phyloP scores from a whole-genome alignment of 2,888 invertebrate genomes.

The Drosophila trichaetosa region DNA sequence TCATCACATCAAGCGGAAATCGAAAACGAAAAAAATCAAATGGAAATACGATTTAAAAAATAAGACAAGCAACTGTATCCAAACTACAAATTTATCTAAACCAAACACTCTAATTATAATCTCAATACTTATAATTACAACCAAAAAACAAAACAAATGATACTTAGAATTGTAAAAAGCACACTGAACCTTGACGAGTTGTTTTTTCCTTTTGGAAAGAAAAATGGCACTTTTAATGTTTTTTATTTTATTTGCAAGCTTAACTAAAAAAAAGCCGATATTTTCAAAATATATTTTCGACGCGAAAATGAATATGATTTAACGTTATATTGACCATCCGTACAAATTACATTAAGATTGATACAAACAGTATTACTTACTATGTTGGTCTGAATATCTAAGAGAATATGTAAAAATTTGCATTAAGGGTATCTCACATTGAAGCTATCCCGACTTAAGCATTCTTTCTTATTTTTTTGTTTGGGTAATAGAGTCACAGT shows the following conservation, averaged over 20 bases:
- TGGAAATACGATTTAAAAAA: conserved; percentile 23
- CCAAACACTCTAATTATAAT: too few relatives aligned
- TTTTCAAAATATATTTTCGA: not conserved
- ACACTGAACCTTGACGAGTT: too few relatives aligned
- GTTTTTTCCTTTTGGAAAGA: too few relatives aligned
- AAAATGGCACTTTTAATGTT: too few relatives aligned
- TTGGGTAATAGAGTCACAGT: not conserved
- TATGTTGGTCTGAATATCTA: not conserved
- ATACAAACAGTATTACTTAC: not conserved
- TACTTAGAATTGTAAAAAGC: too few relatives aligned
- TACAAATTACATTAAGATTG: too few relatives aligned
- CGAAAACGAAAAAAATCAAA: conserved; percentile 27
- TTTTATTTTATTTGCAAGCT: too few relatives aligned
- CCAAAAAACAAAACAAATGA: too few relatives aligned
- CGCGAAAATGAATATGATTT: not conserved
- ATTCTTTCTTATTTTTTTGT: not conserved
- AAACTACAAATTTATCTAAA: not conserved
- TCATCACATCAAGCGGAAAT: conserved; percentile 48
- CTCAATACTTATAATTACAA: too few relatives aligned
- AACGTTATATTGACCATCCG: too few relatives aligned
- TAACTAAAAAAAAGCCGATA: too few relatives aligned
- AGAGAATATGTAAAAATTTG: not conserved
- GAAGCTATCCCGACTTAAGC: not conserved
- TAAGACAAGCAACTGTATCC: conserved; percentile 9
- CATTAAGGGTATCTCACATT: not conserved